Conservation (phyloP, 2,113 vertebrate genomes). For the Sceloporus undulatus region DNA sequence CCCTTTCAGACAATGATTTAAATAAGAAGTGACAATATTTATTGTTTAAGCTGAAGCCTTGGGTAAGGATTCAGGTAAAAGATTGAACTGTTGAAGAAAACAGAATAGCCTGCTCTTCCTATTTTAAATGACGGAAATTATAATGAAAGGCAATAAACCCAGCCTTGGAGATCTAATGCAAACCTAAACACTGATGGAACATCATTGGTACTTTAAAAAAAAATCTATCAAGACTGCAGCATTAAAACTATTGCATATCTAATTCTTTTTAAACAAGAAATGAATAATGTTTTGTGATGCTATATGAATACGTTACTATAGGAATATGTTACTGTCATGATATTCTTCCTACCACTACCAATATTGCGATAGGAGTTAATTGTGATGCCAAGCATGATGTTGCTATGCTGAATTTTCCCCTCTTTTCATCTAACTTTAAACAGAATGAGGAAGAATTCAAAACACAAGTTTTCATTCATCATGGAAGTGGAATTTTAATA, state of each 20-base stretch:
- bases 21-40: neutral
- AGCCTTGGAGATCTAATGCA: constrained; percentile 3
- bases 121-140: constrained; percentile 13
- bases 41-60: neutral
- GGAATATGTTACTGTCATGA: neutral
- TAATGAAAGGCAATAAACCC: neutral
- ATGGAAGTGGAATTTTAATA: too few species aligned
- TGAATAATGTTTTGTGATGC: neutral
- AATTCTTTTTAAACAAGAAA: neutral
- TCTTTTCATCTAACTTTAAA: too few species aligned
- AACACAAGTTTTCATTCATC: too few species aligned
- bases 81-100: neutral
- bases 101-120: neutral
- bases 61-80: neutral
- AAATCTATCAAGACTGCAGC: neutral
- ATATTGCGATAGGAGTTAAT: too few species aligned
- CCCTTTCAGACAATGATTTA: neutral
- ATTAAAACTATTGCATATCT: rapidly evolving
- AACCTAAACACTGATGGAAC: neutral
- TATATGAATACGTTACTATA: too few species aligned
- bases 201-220: neutral
- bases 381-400: too few species aligned
- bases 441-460: too few species aligned
- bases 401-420: too few species aligned
- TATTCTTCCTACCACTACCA: too few species aligned